Base-by-base conservation (phyloP, 1,140 invertebrate genomes). In the Bombus pascuorum region DNA sequence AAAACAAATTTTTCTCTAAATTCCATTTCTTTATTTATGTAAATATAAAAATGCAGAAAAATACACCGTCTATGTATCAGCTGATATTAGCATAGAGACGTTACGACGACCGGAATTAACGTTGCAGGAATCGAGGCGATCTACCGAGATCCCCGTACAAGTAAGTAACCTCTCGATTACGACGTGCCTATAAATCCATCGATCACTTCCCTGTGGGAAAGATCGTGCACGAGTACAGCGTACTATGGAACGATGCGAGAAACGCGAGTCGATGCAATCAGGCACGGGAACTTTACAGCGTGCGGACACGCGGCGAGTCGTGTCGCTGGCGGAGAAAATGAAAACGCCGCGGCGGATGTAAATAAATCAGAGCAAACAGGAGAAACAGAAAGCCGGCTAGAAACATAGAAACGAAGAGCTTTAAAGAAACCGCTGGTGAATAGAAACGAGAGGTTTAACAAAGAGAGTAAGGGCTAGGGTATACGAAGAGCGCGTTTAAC, bases 281-380 rank as follows among this genome's bases (percentile, higher is more conserved):
- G 87, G 28, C 15, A 86, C 85, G 85, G 25, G n/a, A 80, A 90
- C 37, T 91, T 92, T 90, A 91, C 88, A 88, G 91, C 59, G 90
- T 90, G 87, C 88, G 88, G 91, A 92, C 89, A 87, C 82, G 86
- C 77, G 87, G 79, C 78, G 77, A 72, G 37, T 65, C 83, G 83
- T 86, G 87, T 89, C 84, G 82, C 80, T 68, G 42, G 39, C 70
- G 83, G 86, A 90, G 90, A 91, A 87, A 91, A 90, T 83, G 86
- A 91, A 91, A 90, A 91, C 81, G 84, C 81, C 83, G 86, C 86
- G 65, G 85, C 83, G 87, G 85, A 92, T 89, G 91, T 85, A 91
- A 93, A 93, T 93, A 93, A 94, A 94, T 94, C 93, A 93, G 91
- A 70, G 80, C 79, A 76, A 25, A 13, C 65, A 12, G 42, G 37